These are phyloP conservation scores for Epizoanthus rinbou DNA, from an alignment of 92 coral and sea anemone genomes.

Conservation along the genomic window DNA sequence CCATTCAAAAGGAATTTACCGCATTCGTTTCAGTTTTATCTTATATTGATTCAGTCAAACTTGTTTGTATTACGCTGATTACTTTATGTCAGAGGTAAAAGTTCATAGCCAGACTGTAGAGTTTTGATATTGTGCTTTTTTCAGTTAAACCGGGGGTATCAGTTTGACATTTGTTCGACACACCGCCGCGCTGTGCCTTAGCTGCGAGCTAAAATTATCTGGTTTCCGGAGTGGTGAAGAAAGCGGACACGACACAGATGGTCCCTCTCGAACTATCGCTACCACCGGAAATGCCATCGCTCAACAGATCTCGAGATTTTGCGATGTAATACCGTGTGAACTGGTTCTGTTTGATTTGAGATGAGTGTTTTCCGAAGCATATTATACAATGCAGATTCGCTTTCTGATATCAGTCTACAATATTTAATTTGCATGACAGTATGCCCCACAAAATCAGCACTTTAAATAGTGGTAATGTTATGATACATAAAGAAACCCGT, in stretches of 20 bases:
- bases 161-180: neutral
- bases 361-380: neutral
- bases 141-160: neutral
- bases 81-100: neutral
- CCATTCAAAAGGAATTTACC: conserved; percentile 38
- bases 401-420: too few species aligned
- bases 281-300: conserved; percentile 43
- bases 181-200: neutral
- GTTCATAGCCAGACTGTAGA: neutral
- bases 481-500: too few species aligned
- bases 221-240: conserved; percentile 28
- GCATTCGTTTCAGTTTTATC: neutral
- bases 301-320: neutral
- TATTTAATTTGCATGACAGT: too few species aligned
- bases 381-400: too few species aligned
- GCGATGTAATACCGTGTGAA: conserved; percentile 40
- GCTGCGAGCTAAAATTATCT: conserved; percentile 37
- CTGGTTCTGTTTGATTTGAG: conserved; percentile 29
- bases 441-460: too few species aligned
- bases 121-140: neutral
- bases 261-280: conserved; percentile 7
- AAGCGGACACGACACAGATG: conserved; percentile 46
- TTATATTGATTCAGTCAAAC: neutral
- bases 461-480: too few species aligned
- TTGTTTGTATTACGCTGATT: neutral